Percentiles rank a stretch among this genome's conserved stretches.
phyloP scores from a whole-genome alignment of 1,140 invertebrate species.

The Brachionus koreanus region DNA sequence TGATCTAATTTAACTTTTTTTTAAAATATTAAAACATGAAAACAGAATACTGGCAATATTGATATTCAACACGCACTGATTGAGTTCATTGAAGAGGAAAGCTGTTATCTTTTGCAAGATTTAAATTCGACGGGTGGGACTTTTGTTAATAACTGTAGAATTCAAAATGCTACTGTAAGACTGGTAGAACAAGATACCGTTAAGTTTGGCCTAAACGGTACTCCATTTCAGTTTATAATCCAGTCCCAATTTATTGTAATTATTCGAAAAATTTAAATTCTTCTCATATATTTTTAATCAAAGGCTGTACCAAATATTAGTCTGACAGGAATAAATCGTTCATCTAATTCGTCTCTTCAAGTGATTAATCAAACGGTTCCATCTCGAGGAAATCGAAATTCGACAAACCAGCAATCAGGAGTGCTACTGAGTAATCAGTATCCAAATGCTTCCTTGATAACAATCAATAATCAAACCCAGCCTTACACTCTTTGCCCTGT shows the following conservation, averaged over 20 bases:
- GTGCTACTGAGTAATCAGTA: neutral
- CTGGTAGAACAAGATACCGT: constrained; percentile 55
- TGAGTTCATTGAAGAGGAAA: constrained; percentile 56
- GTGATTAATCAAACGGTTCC: constrained; percentile 44
- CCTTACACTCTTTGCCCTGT: neutral
- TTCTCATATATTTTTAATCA: neutral
- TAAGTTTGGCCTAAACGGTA: constrained; percentile 52
- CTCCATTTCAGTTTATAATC: constrained; percentile 38
- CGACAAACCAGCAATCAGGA: constrained; percentile 46
- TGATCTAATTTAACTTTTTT: neutral
- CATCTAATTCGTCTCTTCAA: neutral
- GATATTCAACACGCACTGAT: constrained; percentile 57
- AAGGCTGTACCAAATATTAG: constrained; percentile 20
- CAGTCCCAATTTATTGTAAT: constrained; percentile 44
- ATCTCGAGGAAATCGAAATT: constrained; percentile 45
- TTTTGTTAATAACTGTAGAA: constrained; percentile 57
- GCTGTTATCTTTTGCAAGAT: constrained; percentile 57
- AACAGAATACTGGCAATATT: constrained; percentile 47
- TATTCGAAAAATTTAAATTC: neutral
- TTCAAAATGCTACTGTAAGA: constrained; percentile 58
- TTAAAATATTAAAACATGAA: neutral
- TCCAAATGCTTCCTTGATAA: constrained; percentile 46
- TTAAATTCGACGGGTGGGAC: constrained; percentile 57
- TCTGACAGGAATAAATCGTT: constrained; percentile 6
- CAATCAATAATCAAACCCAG: constrained; percentile 47